These are phyloP conservation scores for Caenorhabditis becei DNA, from an alignment of 2,888 invertebrate genomes.

Conservation along the genomic window DNA sequence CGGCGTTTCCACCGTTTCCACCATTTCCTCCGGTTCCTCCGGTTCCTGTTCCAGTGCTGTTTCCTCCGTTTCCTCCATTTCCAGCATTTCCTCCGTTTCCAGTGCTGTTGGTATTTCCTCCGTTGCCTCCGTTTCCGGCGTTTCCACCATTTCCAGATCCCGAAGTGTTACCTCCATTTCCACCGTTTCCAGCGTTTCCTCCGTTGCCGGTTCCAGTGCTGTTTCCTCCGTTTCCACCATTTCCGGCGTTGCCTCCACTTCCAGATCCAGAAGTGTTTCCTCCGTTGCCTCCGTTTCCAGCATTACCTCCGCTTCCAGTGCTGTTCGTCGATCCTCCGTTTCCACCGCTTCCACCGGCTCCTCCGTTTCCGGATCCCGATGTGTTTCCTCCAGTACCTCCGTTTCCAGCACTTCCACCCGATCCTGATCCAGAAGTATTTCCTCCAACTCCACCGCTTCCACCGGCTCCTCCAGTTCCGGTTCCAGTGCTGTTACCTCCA, in stretches of 20 bases:
- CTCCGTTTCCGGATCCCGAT: not conserved
- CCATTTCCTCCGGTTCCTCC: constrained; percentile 1
- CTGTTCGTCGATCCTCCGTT: not conserved
- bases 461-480: not conserved
- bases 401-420: not conserved
- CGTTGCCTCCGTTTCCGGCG: constrained; percentile 1
- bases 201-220: not conserved
- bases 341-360: constrained; percentile 1
- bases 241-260: not conserved
- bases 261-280: constrained; percentile 1
- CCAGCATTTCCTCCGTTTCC: constrained; percentile 7
- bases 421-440: not conserved
- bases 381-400: constrained; percentile 1
- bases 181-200: not conserved
- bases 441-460: not conserved
- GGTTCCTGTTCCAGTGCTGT: not conserved
- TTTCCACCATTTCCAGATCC: constrained; percentile 10
- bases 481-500: not conserved
- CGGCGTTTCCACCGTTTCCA: not conserved
- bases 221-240: not conserved
- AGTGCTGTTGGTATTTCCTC: not conserved
- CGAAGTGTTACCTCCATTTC: not conserved
- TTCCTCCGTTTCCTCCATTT: constrained; percentile 1
- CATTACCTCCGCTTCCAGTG: constrained; percentile 1
- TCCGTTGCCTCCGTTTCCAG: constrained; percentile 2